Evolutionary conservation across 2,888 invertebrate genomes (phyloP).

Genomic region (Steinernema hermaphroditum): DNA sequence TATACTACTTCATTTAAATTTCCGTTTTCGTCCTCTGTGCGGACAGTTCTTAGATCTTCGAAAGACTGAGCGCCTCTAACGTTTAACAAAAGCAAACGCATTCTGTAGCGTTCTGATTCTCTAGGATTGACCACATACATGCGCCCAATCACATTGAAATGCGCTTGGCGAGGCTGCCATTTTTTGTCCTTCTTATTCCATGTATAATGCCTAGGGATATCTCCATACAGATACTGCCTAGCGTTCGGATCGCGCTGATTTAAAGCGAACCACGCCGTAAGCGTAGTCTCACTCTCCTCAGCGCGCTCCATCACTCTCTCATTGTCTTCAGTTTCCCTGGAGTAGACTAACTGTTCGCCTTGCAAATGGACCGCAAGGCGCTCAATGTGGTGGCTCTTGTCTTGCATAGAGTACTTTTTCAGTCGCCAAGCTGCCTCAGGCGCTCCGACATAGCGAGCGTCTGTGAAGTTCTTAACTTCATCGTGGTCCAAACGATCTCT

Average conservation of each 20-base stretch:
- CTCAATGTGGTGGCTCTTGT: slow-evolving; percentile 36
- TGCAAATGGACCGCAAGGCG: slow-evolving; percentile 41
- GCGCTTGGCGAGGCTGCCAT: slow-evolving; percentile 22
- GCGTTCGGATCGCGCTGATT: slow-evolving; percentile 34
- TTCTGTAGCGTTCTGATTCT: slow-evolving; percentile 36
- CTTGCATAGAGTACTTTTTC: slow-evolving; percentile 46
- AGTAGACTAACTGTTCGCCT: slow-evolving; percentile 37
- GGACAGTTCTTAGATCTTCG: slow-evolving; percentile 51
- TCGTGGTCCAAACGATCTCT: slow-evolving; percentile 42
- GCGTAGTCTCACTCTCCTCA: slow-evolving; percentile 28
- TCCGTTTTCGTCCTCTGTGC: slow-evolving; percentile 1
- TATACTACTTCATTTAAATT: background rate
- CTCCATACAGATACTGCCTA: slow-evolving; percentile 26
- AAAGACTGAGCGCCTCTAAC: slow-evolving; percentile 45
- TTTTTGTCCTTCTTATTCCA: slow-evolving; percentile 23
- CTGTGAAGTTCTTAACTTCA: slow-evolving; percentile 62
- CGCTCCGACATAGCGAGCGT: slow-evolving; percentile 62
- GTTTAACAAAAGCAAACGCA: slow-evolving; percentile 39
- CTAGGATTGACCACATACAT: slow-evolving; percentile 40
- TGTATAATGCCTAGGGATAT: slow-evolving; percentile 39
- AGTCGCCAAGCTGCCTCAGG: slow-evolving; percentile 64
- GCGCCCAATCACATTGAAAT: slow-evolving; percentile 35
- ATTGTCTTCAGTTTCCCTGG: slow-evolving; percentile 15
- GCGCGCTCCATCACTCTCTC: slow-evolving; percentile 16
- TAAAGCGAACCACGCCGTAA: slow-evolving; percentile 40